phyloP scores from a whole-genome alignment of 2,888 invertebrate species.

The Drosophila picticornis region DNA sequence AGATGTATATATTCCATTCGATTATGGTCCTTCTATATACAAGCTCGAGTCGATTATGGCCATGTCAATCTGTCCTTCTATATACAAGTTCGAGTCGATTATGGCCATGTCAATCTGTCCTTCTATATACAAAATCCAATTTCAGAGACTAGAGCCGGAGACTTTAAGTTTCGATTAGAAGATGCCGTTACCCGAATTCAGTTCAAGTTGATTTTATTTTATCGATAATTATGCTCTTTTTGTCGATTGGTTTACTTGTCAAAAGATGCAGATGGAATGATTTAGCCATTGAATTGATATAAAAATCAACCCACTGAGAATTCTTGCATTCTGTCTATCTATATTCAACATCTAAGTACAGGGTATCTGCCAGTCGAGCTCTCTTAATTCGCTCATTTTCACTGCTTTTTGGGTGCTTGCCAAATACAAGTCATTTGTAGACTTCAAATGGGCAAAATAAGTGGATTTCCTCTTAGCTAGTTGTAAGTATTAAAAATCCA shows the following conservation, averaged over 20 bases:
- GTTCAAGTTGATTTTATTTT: not conserved
- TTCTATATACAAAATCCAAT: too few relatives aligned
- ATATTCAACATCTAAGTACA: not conserved
- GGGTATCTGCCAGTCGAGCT: not conserved
- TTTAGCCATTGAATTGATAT: not conserved
- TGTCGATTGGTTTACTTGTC: too few relatives aligned
- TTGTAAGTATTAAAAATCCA: not conserved
- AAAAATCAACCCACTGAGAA: too few relatives aligned
- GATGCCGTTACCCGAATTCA: too few relatives aligned
- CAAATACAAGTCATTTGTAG: not conserved
- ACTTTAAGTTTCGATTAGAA: too few relatives aligned
- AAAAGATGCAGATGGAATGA: not conserved
- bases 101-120: too few relatives aligned
- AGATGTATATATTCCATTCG: not conserved
- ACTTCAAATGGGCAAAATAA: not conserved
- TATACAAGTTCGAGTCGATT: too few relatives aligned
- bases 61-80: too few relatives aligned
- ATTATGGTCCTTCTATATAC: too few relatives aligned
- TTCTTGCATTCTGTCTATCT: not conserved
- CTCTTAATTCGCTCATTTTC: too few relatives aligned
- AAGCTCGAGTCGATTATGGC: too few relatives aligned
- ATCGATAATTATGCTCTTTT: not conserved
- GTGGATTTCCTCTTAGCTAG: not conserved
- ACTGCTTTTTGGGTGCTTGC: not conserved
- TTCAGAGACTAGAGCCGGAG: too few relatives aligned